Evolutionary conservation across 2,888 invertebrate species (phyloP).

Genomic region (Hirtodrosophila histrioides): DNA sequence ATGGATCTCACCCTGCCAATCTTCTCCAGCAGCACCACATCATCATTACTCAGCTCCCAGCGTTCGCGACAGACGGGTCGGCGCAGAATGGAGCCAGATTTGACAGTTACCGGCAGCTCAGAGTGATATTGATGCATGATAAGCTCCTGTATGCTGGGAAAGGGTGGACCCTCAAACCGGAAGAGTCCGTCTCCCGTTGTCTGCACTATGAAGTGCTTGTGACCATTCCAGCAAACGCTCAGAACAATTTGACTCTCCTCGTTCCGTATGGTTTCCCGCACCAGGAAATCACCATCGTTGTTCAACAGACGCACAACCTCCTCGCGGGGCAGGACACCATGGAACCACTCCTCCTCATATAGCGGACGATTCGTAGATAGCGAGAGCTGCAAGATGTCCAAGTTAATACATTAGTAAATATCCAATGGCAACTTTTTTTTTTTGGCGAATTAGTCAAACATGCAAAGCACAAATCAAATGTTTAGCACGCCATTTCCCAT

Average conservation of each 20-base stretch:
- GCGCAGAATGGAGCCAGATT: slow-evolving; percentile 94
- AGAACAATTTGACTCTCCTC: slow-evolving; percentile 96
- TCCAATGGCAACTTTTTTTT: not conserved
- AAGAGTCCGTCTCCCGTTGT: slow-evolving; percentile 96
- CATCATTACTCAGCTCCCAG: slow-evolving; percentile 98
- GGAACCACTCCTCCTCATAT: slow-evolving; percentile 98
- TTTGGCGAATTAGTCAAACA: slow-evolving; percentile 48
- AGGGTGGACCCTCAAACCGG: slow-evolving; percentile 96
- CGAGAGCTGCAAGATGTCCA: slow-evolving; percentile 79
- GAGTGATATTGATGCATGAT: slow-evolving; percentile 95
- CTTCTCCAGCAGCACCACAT: slow-evolving; percentile 95
- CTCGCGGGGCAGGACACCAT: slow-evolving; percentile 97
- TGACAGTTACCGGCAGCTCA: slow-evolving; percentile 94
- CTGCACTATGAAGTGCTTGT: slow-evolving; percentile 98
- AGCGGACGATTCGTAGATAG: slow-evolving; percentile 87
- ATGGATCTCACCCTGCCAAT: slow-evolving; percentile 92
- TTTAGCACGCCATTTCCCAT: slow-evolving; percentile 60
- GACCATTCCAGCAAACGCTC: slow-evolving; percentile 97
- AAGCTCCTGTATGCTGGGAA: slow-evolving; percentile 95
- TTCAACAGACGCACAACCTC: slow-evolving; percentile 96
- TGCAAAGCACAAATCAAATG: slow-evolving; percentile 52
- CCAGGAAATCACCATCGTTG: slow-evolving; percentile 97
- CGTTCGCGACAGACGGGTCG: slow-evolving; percentile 94
- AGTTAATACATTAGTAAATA: slow-evolving; percentile 10
- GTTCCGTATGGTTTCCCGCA: slow-evolving; percentile 95